A percentile compares a stretch with the other conserved stretches of the same genome.
phyloP scores from a whole-genome alignment of 2,888 invertebrate species.

The Galeruca laticollis region DNA sequence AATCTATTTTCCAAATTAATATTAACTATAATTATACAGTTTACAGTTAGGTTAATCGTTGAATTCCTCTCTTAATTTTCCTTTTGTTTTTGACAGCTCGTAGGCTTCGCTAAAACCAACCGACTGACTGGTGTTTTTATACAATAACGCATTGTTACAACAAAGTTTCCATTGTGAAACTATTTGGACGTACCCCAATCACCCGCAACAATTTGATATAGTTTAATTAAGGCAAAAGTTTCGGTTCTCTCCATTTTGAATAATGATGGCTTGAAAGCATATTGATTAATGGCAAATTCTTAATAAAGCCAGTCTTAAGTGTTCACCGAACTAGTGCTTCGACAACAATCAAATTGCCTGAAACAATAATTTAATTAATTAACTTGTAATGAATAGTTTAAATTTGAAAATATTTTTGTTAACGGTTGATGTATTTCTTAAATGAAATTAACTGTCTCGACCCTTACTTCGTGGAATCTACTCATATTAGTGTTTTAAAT shows the following conservation, averaged over 20 bases:
- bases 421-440: neutral
- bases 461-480: too few relatives aligned
- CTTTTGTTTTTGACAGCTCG: constrained; percentile 36
- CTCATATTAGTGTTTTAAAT: too few relatives aligned
- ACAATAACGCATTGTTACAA: constrained; percentile 31
- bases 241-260: constrained; percentile 40
- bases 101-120: constrained; percentile 13
- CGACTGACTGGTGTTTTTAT: constrained; percentile 24
- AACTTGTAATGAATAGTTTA: constrained; percentile 12
- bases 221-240: constrained; percentile 47
- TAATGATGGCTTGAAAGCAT: constrained; percentile 45
- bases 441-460: too few relatives aligned
- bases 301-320: constrained; percentile 45
- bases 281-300: constrained; percentile 50
- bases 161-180: constrained; percentile 38
- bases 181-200: constrained; percentile 41
- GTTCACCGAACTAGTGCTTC: constrained; percentile 42
- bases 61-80: constrained; percentile 16
- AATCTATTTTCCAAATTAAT: neutral
- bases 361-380: constrained; percentile 26
- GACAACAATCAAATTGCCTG: constrained; percentile 41
- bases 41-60: neutral
- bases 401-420: neutral
- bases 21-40: neutral
- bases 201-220: constrained; percentile 44